Conservation (phyloP, 2,113 vertebrate genomes). For the Caloenas nicobarica region DNA sequence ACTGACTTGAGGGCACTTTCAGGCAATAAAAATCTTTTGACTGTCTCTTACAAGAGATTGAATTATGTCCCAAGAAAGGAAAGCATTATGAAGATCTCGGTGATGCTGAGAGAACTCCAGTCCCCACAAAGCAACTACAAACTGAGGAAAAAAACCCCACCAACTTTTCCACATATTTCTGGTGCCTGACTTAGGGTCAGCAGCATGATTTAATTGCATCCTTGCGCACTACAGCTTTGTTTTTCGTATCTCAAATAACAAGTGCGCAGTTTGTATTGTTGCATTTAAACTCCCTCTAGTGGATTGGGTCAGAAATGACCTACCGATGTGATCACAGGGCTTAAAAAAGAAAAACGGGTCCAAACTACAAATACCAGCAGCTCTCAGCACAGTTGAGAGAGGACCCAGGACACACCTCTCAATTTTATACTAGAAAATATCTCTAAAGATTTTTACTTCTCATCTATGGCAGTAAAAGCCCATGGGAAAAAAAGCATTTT, state of each 20-base stretch:
- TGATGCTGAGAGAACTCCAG: too few species aligned
- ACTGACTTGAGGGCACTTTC: background rate
- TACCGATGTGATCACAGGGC: background rate
- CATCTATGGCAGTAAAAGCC: background rate
- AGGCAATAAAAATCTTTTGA: background rate
- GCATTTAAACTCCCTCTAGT: background rate
- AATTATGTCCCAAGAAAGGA: background rate
- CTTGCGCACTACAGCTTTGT: rapidly evolving
- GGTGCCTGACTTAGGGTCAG: background rate
- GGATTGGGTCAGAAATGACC: background rate
- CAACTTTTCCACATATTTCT: background rate
- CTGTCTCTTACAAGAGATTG: background rate
- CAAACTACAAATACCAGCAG: slow-evolving; percentile 65
- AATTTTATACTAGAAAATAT: background rate
- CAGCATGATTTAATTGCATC: background rate
- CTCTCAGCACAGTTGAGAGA: background rate
- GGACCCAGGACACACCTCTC: slow-evolving; percentile 1
- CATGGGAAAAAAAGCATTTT: background rate
- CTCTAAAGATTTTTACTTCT: background rate
- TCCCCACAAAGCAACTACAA: background rate
- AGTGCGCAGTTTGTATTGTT: rapidly evolving
- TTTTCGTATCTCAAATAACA: rapidly evolving
- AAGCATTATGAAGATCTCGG: rapidly evolving
- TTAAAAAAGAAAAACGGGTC: background rate
- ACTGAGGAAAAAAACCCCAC: background rate